A percentile compares a stretch with the other conserved stretches of the same genome.
Conservation (phyloP, 2,888 invertebrate genomes). For the Periphyllus acericola region DNA sequence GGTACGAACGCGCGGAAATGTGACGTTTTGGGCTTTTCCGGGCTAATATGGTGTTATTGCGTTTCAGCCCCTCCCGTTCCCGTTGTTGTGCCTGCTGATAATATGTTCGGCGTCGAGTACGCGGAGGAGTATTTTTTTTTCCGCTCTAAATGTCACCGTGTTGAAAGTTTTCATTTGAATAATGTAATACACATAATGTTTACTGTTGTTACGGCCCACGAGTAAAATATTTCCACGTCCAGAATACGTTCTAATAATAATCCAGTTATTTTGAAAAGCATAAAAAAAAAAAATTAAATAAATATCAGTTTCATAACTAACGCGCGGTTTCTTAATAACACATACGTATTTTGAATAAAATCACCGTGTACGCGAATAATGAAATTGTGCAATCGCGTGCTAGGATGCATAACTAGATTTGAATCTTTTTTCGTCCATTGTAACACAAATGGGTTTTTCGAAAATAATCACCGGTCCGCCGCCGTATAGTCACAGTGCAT, state of each 20-base stretch:
- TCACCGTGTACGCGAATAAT: neutral
- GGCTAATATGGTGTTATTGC: neutral
- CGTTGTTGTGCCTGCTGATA: no score
- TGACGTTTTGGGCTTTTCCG: neutral
- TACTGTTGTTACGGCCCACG: neutral
- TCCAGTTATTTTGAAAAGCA: neutral
- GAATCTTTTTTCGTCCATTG: slow-evolving; percentile 9
- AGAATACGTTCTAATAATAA: neutral
- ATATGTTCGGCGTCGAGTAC: neutral
- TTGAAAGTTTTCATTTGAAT: slow-evolving; percentile 21
- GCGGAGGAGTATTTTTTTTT: neutral
- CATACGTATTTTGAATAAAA: neutral
- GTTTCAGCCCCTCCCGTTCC: no score
- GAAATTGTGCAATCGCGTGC: slow-evolving; percentile 12
- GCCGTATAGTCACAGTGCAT: neutral
- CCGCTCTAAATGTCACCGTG: slow-evolving; percentile 27
- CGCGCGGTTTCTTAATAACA: neutral
- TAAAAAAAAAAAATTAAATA: neutral
- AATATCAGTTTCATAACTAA: slow-evolving; percentile 24
- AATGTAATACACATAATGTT: slow-evolving; percentile 28
- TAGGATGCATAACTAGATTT: slow-evolving; percentile 35
- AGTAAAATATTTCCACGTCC: neutral
- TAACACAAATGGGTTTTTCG: neutral
- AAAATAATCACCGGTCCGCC: neutral
- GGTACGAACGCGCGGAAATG: neutral